Evolutionary conservation across 2,113 vertebrate genomes (phyloP).

Genomic region (Thomomys bottae): DNA sequence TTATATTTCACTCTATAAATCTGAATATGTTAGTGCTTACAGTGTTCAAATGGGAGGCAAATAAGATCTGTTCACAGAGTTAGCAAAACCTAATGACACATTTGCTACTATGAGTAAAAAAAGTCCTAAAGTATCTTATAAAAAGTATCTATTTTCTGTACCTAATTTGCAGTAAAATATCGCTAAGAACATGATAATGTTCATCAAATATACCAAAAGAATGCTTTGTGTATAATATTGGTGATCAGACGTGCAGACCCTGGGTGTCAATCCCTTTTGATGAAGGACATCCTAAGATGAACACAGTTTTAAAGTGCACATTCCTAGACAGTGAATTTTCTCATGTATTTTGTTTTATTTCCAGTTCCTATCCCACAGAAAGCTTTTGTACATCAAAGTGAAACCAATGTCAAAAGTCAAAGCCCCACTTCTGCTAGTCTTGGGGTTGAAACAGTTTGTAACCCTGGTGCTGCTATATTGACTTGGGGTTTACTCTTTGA

Average conservation of each 20-base stretch:
- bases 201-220: neutral
- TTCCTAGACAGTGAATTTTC: neutral
- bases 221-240: neutral
- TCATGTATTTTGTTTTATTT: neutral
- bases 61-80: conserved; percentile 9
- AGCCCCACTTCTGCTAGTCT: neutral
- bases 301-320: conserved; percentile 11
- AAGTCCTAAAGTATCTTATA: conserved; percentile 62
- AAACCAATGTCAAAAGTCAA: neutral
- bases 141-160: neutral
- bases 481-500: neutral
- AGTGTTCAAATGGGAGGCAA: accelerated
- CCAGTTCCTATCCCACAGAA: neutral
- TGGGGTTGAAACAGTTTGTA: neutral
- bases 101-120: conserved; percentile 70
- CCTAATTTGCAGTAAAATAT: neutral
- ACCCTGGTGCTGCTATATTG: neutral
- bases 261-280: neutral
- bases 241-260: neutral
- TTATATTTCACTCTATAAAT: conserved; percentile 17
- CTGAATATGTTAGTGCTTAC: conserved; percentile 23
- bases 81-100: conserved; percentile 66
- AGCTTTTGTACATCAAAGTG: conserved; percentile 5
- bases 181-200: neutral
- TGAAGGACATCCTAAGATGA: neutral